Evolutionary conservation across 2,888 invertebrate species (phyloP).

Genomic region (Melolontha melolontha): DNA sequence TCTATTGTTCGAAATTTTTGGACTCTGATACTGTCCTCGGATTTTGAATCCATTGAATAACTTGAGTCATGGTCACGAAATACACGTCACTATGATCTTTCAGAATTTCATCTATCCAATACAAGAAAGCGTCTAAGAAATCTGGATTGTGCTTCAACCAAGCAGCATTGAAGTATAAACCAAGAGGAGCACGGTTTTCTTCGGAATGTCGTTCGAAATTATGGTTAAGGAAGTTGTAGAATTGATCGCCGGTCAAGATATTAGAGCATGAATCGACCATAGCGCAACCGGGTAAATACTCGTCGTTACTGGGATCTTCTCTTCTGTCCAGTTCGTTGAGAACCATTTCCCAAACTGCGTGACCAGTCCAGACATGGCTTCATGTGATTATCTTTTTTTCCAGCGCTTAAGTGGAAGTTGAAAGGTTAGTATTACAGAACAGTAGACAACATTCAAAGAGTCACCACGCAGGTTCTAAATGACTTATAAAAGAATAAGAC

Average conservation of each 20-base stretch:
- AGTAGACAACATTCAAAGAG: too few relatives aligned
- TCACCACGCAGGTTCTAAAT: too few relatives aligned
- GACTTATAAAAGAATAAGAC: too few relatives aligned
- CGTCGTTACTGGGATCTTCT: slow-evolving; percentile 90
- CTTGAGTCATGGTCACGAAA: slow-evolving; percentile 96
- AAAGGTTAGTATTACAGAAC: too few relatives aligned
- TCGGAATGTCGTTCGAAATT: slow-evolving; percentile 94
- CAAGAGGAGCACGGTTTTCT: slow-evolving; percentile 89
- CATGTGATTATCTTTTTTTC: too few relatives aligned
- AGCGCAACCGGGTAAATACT: slow-evolving; percentile 90
- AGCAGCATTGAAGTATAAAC: slow-evolving; percentile 93
- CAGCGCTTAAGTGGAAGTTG: too few relatives aligned
- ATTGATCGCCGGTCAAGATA: slow-evolving; percentile 91
- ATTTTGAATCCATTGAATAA: slow-evolving; percentile 96
- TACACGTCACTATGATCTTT: slow-evolving; percentile 90
- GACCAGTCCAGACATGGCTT: too few relatives aligned
- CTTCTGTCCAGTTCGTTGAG: slow-evolving; percentile 94
- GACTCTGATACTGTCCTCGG: slow-evolving; percentile 86
- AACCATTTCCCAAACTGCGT: slow-evolving; percentile 97
- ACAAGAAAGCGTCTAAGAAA: slow-evolving; percentile 90
- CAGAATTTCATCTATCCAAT: slow-evolving; percentile 92
- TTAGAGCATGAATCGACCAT: slow-evolving; percentile 97
- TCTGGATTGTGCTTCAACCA: slow-evolving; percentile 95
- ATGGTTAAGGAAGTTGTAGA: slow-evolving; percentile 93
- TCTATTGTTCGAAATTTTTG: slow-evolving; percentile 94